Evolutionary conservation across 1,140 invertebrate genomes (phyloP).

Genomic region (Cydia strobilella): DNA sequence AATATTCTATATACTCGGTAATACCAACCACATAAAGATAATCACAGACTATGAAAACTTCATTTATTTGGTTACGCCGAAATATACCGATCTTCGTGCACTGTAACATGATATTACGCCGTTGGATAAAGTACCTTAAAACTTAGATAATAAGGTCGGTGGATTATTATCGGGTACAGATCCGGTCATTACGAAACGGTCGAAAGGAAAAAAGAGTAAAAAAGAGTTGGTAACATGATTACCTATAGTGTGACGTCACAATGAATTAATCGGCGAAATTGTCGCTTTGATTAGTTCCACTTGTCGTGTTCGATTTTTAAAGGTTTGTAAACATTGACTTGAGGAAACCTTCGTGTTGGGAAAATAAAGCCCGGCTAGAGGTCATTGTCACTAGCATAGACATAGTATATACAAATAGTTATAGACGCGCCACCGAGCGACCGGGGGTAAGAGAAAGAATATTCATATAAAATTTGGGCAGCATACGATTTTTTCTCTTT

Average conservation of each 20-base stretch:
- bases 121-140: neutral
- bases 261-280: constrained; percentile 11
- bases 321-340: neutral
- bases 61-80: constrained; percentile 21
- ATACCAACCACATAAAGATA: constrained; percentile 26
- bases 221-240: constrained; percentile 20
- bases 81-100: neutral
- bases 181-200: constrained; percentile 25
- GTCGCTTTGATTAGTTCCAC: constrained; percentile 14
- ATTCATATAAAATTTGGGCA: too few relatives aligned
- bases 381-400: too few relatives aligned
- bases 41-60: constrained; percentile 18
- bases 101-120: neutral
- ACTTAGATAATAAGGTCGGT: neutral
- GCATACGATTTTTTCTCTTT: too few relatives aligned
- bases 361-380: too few relatives aligned
- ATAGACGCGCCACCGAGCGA: too few relatives aligned
- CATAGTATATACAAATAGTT: too few relatives aligned
- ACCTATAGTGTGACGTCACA: constrained; percentile 15
- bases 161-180: neutral
- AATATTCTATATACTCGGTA: too few relatives aligned
- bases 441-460: too few relatives aligned
- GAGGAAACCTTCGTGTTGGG: neutral
- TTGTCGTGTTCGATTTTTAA: constrained; percentile 1
- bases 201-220: constrained; percentile 26